Evolutionary conservation across 2,888 invertebrate genomes (phyloP).

Genomic region (Apeira syringaria): DNA sequence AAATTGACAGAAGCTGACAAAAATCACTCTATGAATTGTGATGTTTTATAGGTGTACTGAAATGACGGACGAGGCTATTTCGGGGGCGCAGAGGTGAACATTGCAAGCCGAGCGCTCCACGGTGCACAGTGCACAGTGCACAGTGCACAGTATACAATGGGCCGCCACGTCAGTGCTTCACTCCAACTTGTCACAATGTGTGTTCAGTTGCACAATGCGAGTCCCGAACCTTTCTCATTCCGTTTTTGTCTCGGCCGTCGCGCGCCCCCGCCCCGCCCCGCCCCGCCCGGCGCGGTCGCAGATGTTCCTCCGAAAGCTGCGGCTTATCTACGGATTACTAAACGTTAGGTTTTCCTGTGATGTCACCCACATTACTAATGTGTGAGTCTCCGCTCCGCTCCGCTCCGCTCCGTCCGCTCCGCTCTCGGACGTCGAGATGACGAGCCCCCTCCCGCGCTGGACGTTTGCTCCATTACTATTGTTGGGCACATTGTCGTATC

Average conservation of each 20-base stretch:
- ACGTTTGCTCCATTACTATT: conserved; percentile 18
- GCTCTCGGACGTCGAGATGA: conserved; percentile 42
- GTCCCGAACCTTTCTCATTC: conserved; percentile 78
- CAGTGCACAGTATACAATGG: conserved; percentile 39
- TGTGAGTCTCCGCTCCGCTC: conserved; percentile 38
- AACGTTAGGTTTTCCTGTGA: conserved; percentile 71
- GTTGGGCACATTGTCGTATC: conserved; percentile 13
- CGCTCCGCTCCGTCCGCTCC: too few relatives aligned
- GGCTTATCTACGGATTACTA: conserved; percentile 79
- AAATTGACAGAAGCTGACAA: too few relatives aligned
- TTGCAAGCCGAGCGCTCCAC: conserved; percentile 18
- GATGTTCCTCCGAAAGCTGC: conserved; percentile 67
- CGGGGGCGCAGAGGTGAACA: conserved; percentile 28
- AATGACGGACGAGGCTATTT: too few relatives aligned
- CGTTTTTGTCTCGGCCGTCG: conserved; percentile 74
- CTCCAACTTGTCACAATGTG: conserved; percentile 70
- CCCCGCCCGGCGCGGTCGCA: conserved; percentile 69
- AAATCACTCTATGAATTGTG: background rate
- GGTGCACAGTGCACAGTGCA: conserved; percentile 42
- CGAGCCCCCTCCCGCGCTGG: conserved; percentile 29
- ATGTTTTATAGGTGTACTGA: conserved; percentile 16
- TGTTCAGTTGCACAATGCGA: conserved; percentile 60
- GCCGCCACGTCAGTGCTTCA: conserved; percentile 50
- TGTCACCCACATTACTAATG: conserved; percentile 61
- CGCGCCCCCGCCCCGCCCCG: too few relatives aligned